Conservation (phyloP, 2,888 invertebrate genomes). For the Sinotaia quadrata region DNA sequence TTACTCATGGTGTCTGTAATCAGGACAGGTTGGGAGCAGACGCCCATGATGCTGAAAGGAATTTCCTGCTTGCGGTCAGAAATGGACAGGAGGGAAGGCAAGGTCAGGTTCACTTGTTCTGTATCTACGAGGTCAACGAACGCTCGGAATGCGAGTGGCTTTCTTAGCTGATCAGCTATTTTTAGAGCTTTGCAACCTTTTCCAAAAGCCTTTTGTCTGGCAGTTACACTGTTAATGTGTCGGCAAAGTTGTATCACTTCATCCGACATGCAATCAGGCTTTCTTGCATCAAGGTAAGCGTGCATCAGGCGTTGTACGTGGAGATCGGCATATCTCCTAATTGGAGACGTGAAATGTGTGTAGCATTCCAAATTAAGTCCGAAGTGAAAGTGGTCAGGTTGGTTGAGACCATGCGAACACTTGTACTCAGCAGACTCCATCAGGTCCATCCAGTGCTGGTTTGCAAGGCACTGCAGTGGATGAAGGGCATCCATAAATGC, state of each 20-base stretch:
- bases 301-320: constrained; percentile 46
- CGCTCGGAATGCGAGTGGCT: constrained; percentile 36
- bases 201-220: constrained; percentile 43
- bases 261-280: constrained; percentile 31
- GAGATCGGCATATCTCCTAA: constrained; percentile 47
- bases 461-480: constrained; percentile 40
- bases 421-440: constrained; percentile 42
- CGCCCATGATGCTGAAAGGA: constrained; percentile 41
- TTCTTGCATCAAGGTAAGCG: constrained; percentile 31
- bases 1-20: constrained; percentile 27
- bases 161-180: constrained; percentile 40
- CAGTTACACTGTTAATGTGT: constrained; percentile 42
- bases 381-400: constrained; percentile 41
- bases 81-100: constrained; percentile 40
- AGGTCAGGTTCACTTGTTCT: constrained; percentile 38
- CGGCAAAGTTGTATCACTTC: constrained; percentile 44
- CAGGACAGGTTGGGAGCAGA: constrained; percentile 41
- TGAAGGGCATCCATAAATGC: constrained; percentile 41
- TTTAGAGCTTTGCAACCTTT: constrained; percentile 40
- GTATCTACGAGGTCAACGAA: constrained; percentile 41
- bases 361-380: constrained; percentile 43
- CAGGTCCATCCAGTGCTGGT: constrained; percentile 41
- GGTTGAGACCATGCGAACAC: constrained; percentile 31
- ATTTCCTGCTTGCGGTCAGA: constrained; percentile 37
- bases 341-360: constrained; percentile 52